phyloP scores from a whole-genome alignment of 35 echinoderm and acorn worm genomes.

The Diadema setosum region DNA sequence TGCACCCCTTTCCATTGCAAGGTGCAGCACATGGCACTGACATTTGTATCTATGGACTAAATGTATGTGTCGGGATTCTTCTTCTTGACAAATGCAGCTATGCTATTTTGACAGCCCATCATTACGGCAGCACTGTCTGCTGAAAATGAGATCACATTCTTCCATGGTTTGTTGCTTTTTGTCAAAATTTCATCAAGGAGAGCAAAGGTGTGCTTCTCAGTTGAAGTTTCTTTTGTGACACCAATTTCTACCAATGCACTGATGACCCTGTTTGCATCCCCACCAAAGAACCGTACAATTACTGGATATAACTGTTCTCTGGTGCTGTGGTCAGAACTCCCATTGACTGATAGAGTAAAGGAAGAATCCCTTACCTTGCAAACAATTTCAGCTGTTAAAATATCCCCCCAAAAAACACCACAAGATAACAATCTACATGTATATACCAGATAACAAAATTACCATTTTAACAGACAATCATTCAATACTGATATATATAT shows the following conservation, averaged over 20 bases:
- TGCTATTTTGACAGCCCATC: slow-evolving; percentile 1
- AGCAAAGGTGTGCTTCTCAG: slow-evolving; percentile 35
- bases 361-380: background rate
- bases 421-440: background rate
- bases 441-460: background rate
- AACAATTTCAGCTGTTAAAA: slow-evolving; percentile 25
- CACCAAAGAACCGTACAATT: slow-evolving; percentile 28
- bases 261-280: slow-evolving; percentile 22
- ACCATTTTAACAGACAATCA: no score
- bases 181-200: slow-evolving; percentile 29
- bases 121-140: slow-evolving; percentile 42
- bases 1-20: background rate
- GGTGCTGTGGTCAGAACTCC: slow-evolving; percentile 38
- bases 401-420: no score
- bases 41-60: no score
- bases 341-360: slow-evolving; percentile 47
- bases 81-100: slow-evolving; percentile 31
- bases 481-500: no score
- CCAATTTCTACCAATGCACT: background rate
- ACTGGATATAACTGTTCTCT: slow-evolving; percentile 58
- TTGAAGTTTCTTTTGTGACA: slow-evolving; percentile 38
- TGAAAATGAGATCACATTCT: slow-evolving; percentile 27
- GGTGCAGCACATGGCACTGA: background rate
- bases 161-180: slow-evolving; percentile 41
- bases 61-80: slow-evolving; percentile 17